phyloP scores from a whole-genome alignment of 2,888 invertebrate genomes.

The Dichetophora obliterata region DNA sequence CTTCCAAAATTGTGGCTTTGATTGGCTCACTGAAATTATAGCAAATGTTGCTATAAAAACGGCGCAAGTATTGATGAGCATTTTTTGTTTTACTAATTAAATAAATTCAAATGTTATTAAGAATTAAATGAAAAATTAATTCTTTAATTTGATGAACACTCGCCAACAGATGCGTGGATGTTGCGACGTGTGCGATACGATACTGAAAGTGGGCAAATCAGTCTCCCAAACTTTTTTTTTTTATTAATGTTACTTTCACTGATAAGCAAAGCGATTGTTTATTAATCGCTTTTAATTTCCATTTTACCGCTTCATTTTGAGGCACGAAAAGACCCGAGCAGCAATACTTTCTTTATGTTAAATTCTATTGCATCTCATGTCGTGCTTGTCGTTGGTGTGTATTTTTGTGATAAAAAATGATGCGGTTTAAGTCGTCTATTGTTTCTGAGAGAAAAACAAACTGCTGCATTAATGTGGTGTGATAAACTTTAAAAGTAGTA shows the following conservation, averaged over 20 bases:
- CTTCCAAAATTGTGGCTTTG: constrained; percentile 58
- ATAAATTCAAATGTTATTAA: neutral
- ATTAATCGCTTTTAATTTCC: neutral
- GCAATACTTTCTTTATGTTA: too few relatives aligned
- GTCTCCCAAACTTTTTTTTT: neutral
- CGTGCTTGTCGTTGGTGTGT: too few relatives aligned
- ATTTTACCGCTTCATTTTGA: too few relatives aligned
- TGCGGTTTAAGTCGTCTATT: neutral
- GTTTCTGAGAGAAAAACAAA: neutral
- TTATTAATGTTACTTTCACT: constrained; percentile 1
- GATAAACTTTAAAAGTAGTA: neutral
- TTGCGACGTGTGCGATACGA: neutral
- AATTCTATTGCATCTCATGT: too few relatives aligned
- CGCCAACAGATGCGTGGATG: neutral
- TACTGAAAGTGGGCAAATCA: neutral
- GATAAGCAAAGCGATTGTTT: constrained; percentile 9
- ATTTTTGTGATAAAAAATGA: too few relatives aligned
- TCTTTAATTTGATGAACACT: too few relatives aligned
- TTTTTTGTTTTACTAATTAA: constrained; percentile 7
- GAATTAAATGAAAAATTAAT: too few relatives aligned
- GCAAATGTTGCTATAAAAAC: constrained; percentile 5
- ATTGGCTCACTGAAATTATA: neutral
- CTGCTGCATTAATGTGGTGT: neutral
- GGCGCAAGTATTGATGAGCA: neutral
- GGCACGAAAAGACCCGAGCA: too few relatives aligned